phyloP scores from a whole-genome alignment of 2,113 vertebrate genomes.

The Cichladusa arquata region DNA sequence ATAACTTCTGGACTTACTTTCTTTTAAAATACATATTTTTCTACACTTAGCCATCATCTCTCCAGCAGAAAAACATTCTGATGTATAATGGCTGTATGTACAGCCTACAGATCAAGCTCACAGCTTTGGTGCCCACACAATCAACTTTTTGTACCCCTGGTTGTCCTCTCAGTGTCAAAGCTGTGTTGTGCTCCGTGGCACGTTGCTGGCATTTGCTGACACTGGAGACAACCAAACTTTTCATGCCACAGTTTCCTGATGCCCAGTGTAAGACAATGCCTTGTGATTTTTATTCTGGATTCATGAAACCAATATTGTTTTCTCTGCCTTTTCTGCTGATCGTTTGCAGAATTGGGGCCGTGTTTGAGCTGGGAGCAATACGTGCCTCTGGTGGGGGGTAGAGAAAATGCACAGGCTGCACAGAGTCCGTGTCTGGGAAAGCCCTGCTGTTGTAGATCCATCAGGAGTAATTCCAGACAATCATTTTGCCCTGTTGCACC shows the following conservation, averaged over 20 bases:
- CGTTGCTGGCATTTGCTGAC: not conserved
- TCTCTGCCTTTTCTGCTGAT: not conserved
- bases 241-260: not conserved
- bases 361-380: not conserved
- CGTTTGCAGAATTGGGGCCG: not conserved
- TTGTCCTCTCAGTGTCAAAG: not conserved
- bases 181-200: not conserved
- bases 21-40: not conserved
- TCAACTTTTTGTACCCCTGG: not conserved
- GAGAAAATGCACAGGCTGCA: not conserved
- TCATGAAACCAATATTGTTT: not conserved
- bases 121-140: not conserved
- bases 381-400: not conserved
- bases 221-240: not conserved
- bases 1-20: not conserved
- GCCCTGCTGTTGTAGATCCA: not conserved
- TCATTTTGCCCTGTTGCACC: not conserved
- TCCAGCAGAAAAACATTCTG: not conserved
- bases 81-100: fast-evolving
- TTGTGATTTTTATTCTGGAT: not conserved
- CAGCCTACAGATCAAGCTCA: not conserved
- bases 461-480: not conserved
- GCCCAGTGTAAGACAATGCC: not conserved
- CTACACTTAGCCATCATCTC: fast-evolving
- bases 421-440: not conserved